A percentile compares a stretch with the other conserved stretches of the same genome.
These are phyloP conservation scores for Opisthograptis luteolata DNA, from an alignment of 2,888 invertebrate species.

Conservation along the genomic window DNA sequence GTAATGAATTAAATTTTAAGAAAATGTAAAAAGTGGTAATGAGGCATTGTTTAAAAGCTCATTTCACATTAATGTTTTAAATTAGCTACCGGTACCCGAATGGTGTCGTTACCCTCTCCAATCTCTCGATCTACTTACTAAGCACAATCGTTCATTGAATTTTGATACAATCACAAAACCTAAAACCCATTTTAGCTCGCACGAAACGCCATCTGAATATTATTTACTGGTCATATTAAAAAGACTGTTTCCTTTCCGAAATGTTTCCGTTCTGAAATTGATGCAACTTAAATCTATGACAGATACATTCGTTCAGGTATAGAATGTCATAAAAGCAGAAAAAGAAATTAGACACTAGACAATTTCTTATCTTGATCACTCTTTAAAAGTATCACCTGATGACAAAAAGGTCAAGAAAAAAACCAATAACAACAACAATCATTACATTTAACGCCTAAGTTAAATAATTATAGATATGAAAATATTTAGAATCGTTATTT, in stretches of 20 bases:
- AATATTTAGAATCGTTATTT: too few species aligned
- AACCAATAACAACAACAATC: too few species aligned
- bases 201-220: slow-evolving; percentile 11
- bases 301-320: too few species aligned
- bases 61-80: slow-evolving; percentile 5
- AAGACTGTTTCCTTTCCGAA: neutral
- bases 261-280: neutral
- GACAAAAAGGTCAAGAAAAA: too few species aligned
- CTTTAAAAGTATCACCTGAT: too few species aligned
- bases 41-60: slow-evolving; percentile 7
- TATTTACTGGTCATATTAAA: slow-evolving; percentile 4
- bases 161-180: slow-evolving; percentile 1
- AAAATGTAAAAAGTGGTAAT: neutral
- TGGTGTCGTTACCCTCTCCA: slow-evolving; percentile 1
- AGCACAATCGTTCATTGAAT: slow-evolving; percentile 3
- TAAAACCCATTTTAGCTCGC: slow-evolving; percentile 17
- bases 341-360: too few species aligned
- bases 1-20: slow-evolving; percentile 9
- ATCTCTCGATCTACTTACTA: neutral
- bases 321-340: too few species aligned
- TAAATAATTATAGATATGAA: too few species aligned
- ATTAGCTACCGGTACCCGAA: neutral
- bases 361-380: too few species aligned
- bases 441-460: too few species aligned
- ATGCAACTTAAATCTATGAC: neutral